Evolutionary conservation across 2,888 invertebrate species (phyloP).

Genomic region (Agrilus cyanescens): DNA sequence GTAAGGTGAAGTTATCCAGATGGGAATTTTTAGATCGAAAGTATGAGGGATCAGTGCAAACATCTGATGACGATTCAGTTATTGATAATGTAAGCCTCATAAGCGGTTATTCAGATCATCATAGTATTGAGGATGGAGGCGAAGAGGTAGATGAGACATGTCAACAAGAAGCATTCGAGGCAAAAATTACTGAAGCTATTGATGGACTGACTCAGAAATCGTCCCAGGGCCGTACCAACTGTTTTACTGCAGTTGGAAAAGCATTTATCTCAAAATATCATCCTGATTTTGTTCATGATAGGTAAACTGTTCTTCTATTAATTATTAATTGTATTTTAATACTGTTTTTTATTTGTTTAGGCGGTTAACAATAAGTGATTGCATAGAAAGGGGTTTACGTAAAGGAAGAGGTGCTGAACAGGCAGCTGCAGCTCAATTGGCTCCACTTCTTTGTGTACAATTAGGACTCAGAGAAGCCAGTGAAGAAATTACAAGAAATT

Average conservation of each 20-base stretch:
- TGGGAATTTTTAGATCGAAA: slow-evolving; percentile 17
- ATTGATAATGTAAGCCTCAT: slow-evolving; percentile 72
- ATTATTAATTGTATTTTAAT: not conserved
- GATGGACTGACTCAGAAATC: slow-evolving; percentile 86
- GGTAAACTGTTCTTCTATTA: no score
- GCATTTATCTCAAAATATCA: slow-evolving; percentile 69
- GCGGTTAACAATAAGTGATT: slow-evolving; percentile 67
- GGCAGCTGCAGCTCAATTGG: slow-evolving; percentile 67
- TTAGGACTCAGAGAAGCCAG: slow-evolving; percentile 54
- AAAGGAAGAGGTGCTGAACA: slow-evolving; percentile 77
- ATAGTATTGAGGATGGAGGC: slow-evolving; percentile 40
- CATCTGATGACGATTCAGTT: slow-evolving; percentile 53
- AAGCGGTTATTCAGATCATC: slow-evolving; percentile 67
- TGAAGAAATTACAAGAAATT: slow-evolving; percentile 56
- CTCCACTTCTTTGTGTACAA: slow-evolving; percentile 73
- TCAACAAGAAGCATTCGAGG: slow-evolving; percentile 68
- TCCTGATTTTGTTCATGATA: slow-evolving; percentile 62
- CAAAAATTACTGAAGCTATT: slow-evolving; percentile 74
- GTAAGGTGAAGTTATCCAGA: no score
- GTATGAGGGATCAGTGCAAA: slow-evolving; percentile 26
- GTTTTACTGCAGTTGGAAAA: slow-evolving; percentile 58
- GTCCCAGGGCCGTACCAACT: slow-evolving; percentile 64
- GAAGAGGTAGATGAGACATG: slow-evolving; percentile 43
- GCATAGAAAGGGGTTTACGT: slow-evolving; percentile 67
- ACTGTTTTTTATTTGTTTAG: slow-evolving; percentile 18